A percentile compares a stretch with the other conserved stretches of the same genome.
Conservation (phyloP, 1,140 invertebrate genomes). For the Kradibia gibbosae region DNA sequence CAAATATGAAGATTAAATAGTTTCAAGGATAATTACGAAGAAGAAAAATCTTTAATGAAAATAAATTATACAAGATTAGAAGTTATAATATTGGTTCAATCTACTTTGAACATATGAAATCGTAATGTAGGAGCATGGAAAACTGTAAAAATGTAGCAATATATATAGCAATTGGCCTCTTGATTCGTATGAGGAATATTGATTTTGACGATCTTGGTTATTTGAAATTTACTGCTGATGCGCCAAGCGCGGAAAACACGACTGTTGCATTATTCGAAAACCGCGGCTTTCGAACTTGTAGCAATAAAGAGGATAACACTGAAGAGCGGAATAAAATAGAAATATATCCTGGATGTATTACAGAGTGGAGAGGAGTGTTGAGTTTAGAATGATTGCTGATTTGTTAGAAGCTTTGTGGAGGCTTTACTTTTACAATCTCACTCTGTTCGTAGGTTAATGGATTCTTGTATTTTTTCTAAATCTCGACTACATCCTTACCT, state of each 20-base stretch:
- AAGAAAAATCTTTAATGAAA: too few species aligned
- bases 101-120: constrained; percentile 52
- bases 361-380: neutral
- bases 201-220: constrained; percentile 50
- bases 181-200: neutral
- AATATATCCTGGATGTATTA: neutral
- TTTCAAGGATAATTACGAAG: too few species aligned
- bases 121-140: neutral
- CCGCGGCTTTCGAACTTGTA: constrained; percentile 68
- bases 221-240: constrained; percentile 6
- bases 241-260: constrained; percentile 53
- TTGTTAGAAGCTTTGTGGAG: constrained; percentile 41
- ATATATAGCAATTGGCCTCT: neutral
- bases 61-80: too few species aligned
- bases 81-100: too few species aligned
- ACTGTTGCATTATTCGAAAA: constrained; percentile 69
- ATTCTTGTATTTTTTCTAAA: neutral
- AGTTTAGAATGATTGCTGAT: neutral
- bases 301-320: constrained; percentile 30
- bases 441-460: constrained; percentile 3
- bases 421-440: constrained; percentile 11
- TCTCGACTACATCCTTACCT: constrained; percentile 28
- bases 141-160: neutral
- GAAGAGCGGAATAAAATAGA: neutral
- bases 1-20: too few species aligned